Evolutionary conservation across 2,888 invertebrate genomes (phyloP).

Genomic region (Drosophila villosipedis): DNA sequence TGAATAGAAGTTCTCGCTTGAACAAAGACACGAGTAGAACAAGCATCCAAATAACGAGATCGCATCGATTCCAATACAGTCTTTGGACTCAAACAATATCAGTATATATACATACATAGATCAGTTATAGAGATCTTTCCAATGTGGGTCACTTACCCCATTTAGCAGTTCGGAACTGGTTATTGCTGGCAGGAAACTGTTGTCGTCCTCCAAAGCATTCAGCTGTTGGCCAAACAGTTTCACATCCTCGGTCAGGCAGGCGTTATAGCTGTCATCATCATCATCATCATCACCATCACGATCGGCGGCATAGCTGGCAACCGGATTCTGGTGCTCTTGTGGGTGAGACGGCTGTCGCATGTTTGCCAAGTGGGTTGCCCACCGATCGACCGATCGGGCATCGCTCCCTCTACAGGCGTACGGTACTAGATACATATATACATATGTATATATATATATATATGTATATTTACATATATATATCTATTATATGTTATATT

Average conservation of each 20-base stretch:
- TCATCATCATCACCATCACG: neutral
- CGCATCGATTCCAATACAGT: neutral
- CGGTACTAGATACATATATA: neutral
- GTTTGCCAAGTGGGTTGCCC: constrained; percentile 23
- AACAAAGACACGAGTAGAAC: neutral
- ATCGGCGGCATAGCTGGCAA: neutral
- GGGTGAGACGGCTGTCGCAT: constrained; percentile 28
- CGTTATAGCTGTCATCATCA: constrained; percentile 35
- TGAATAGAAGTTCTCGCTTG: neutral
- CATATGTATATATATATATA: neutral
- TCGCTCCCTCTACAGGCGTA: neutral
- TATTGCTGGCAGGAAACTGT: constrained; percentile 25
- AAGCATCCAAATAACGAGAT: neutral
- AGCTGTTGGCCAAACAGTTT: constrained; percentile 60
- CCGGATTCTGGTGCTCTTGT: constrained; percentile 6
- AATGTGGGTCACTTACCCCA: constrained; percentile 25
- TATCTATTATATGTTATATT: neutral
- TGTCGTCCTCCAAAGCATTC: constrained; percentile 18
- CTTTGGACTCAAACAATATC: neutral
- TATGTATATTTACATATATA: neutral
- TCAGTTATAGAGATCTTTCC: neutral
- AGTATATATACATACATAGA: neutral
- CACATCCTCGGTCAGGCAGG: constrained; percentile 55
- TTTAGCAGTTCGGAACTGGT: constrained; percentile 20
- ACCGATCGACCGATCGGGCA: constrained; percentile 16